These are phyloP conservation scores for Drosophila longiperda DNA, from an alignment of 2,888 invertebrate species.

Conservation along the genomic window DNA sequence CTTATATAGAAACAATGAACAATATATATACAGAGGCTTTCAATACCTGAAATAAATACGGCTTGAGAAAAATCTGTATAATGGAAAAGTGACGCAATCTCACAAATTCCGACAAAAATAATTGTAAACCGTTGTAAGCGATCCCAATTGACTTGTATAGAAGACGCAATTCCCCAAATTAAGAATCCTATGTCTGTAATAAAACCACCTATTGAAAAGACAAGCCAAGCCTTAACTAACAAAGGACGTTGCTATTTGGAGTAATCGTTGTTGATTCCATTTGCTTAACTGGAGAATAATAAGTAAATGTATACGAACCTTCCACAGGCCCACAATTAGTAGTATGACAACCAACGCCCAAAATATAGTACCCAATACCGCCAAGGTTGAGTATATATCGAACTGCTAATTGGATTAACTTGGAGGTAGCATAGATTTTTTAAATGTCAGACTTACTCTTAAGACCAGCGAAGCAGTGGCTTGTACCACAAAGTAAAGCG, in stretches of 20 bases:
- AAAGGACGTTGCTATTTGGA: conserved; percentile 44
- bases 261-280: background rate
- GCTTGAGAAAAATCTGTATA: background rate
- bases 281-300: background rate
- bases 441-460: conserved; percentile 18
- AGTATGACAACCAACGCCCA: conserved; percentile 60
- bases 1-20: conserved; percentile 51
- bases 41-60: conserved; percentile 48
- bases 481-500: conserved; percentile 60
- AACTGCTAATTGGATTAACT: conserved; percentile 24
- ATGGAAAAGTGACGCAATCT: background rate
- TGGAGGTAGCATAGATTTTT: background rate
- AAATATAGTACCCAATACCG: conserved; percentile 62
- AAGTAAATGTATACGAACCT: conserved; percentile 39
- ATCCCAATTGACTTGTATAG: conserved; percentile 55
- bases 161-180: conserved; percentile 53
- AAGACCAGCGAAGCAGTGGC: conserved; percentile 48
- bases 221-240: conserved; percentile 56
- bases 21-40: conserved; percentile 54
- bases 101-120: conserved; percentile 62
- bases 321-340: conserved; percentile 63
- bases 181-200: conserved; percentile 53
- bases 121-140: conserved; percentile 46
- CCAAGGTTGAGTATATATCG: conserved; percentile 48
- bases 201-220: conserved; percentile 65